Evolutionary conservation across 2,797 vertebrate species (phyloP), one percentile per base, ranked within the genome.

Genomic region (Peromyscus melanophrys): DNA sequence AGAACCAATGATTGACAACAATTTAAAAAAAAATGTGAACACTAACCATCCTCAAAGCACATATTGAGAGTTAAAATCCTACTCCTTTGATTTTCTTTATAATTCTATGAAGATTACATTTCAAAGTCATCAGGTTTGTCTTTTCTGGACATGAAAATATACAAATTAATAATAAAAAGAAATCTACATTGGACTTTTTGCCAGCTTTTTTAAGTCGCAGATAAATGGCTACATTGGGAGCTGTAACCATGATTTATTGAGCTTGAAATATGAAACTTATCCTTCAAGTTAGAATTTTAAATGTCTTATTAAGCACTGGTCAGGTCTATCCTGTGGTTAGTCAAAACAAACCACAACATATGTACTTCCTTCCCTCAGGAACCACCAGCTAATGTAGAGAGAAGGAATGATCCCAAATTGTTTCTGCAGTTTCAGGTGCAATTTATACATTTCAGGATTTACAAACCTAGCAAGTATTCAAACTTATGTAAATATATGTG

Each of bases 231-330:
- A 96, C 96, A 87, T 17, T 97, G 97, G 98, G 97, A 98, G 88
- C 96, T 98, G 94, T 98, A 98, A 98, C 96, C 57, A 3, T 98
- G 97, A 98, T 98, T 98, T 98, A 98, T 97, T 98, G 84, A 95
- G 96, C 88, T 98, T 98, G 96, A 98, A 98, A 98, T 98, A 98
- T 96, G 97, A 98, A 98, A 97, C 94, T 88, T 97, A 98, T 95
- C 97, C 98, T 98, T 98, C 94, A 98, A 97, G 97, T 95, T 98
- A 97, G 97, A 98, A 98, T 98, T 98, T 98, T 98, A 98, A 98
- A 97, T 98, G 96, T 98, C 97, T 97, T 98, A 95, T 98, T 98
- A 98, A 98, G 97, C 96, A 98, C 96, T 71, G 95, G 96, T 97
- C 97, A 98, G 96, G 88, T 97, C 94, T 97, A 97, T 97, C 97